phyloP scores from a whole-genome alignment of 2,888 invertebrate genomes.

The Hedychridium roseum region DNA sequence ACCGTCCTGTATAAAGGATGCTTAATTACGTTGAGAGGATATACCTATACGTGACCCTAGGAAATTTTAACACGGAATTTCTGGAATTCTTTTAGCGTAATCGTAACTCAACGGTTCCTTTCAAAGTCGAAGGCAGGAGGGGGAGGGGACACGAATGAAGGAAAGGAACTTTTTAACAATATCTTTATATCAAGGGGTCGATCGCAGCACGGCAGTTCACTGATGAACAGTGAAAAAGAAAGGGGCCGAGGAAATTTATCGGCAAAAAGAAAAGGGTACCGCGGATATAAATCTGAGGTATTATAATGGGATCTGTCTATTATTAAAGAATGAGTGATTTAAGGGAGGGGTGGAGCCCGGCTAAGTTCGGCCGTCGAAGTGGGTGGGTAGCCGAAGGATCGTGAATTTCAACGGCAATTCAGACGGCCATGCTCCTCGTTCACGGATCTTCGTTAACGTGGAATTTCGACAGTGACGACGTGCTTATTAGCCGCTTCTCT shows the following conservation, averaged over 20 bases:
- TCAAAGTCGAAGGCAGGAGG: no score
- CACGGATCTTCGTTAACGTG: slow-evolving; percentile 30
- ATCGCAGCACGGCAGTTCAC: slow-evolving; percentile 26
- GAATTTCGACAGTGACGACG: slow-evolving; percentile 12
- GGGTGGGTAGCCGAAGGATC: slow-evolving; percentile 52
- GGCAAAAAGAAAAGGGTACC: slow-evolving; percentile 63
- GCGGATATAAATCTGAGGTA: slow-evolving; percentile 62
- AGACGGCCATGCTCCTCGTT: slow-evolving; percentile 22
- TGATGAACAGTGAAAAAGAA: slow-evolving; percentile 37
- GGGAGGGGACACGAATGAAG: no score
- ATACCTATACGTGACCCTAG: no score
- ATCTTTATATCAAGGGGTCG: slow-evolving; percentile 19
- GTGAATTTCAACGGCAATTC: slow-evolving; percentile 60
- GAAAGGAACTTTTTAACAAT: no score
- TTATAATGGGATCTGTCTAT: slow-evolving; percentile 65
- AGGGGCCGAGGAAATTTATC: slow-evolving; percentile 59
- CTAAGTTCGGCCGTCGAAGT: slow-evolving; percentile 46
- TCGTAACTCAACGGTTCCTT: no score
- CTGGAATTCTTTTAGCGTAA: no score
- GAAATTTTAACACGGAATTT: no score
- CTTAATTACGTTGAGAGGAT: no score
- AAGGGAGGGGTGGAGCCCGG: slow-evolving; percentile 61
- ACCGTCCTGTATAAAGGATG: no score
- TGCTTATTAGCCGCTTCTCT: slow-evolving; percentile 5
- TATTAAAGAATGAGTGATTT: slow-evolving; percentile 65